Percentiles rank a stretch among this genome's conserved stretches.
Conservation (phyloP, 2,888 invertebrate genomes). For the Erannis defoliaria region DNA sequence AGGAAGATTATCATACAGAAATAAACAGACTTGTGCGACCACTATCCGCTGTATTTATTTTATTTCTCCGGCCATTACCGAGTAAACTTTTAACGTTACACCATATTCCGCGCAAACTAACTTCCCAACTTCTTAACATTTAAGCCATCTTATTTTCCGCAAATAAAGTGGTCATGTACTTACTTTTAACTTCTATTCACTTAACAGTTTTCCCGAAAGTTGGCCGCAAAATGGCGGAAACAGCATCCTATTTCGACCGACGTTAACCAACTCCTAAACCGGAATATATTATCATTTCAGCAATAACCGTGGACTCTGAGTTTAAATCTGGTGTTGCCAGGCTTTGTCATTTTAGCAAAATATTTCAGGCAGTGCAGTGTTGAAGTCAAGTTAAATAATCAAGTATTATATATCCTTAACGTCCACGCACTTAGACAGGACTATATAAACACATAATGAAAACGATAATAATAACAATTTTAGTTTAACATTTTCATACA, state of each 20-base stretch:
- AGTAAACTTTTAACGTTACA: no score
- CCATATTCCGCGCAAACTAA: constrained; percentile 1
- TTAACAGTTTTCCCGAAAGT: constrained; percentile 34
- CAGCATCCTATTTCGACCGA: constrained; percentile 40
- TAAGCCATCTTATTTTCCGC: constrained; percentile 26
- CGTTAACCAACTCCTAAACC: constrained; percentile 40
- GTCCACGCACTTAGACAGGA: no score
- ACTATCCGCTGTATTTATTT: no score
- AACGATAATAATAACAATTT: no score
- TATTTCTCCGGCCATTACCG: no score
- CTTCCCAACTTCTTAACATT: constrained; percentile 18
- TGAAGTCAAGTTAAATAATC: no score
- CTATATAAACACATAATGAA: no score
- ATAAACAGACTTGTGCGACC: no score
- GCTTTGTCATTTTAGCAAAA: background rate
- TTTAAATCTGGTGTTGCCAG: constrained; percentile 43
- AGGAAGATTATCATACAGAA: no score
- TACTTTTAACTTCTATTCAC: constrained; percentile 35
- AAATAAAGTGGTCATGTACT: constrained; percentile 20
- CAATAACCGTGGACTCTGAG: constrained; percentile 45
- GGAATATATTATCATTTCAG: constrained; percentile 48
- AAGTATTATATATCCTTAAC: no score
- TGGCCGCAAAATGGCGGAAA: constrained; percentile 37
- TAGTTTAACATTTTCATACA: no score
- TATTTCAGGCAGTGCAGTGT: background rate